phyloP scores from a whole-genome alignment of 2,797 vertebrate species.

The Aythya fuligula region DNA sequence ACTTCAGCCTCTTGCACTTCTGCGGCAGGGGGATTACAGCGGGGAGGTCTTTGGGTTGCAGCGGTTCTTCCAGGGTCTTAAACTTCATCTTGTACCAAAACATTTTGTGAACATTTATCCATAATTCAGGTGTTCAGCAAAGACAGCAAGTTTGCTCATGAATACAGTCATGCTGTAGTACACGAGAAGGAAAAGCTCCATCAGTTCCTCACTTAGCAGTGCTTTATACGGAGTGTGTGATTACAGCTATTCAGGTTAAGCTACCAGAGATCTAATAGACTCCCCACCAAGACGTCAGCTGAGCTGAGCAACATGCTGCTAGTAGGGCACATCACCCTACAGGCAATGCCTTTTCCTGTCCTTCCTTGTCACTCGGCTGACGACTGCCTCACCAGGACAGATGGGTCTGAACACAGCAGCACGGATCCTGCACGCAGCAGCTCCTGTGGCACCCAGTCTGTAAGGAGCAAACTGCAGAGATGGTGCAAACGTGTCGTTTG shows the following conservation, averaged over 20 bases:
- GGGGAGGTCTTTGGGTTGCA: background rate
- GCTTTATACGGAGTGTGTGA: too few species aligned
- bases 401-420: background rate
- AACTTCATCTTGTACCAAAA: background rate
- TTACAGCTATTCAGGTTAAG: too few species aligned
- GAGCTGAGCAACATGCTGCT: too few species aligned
- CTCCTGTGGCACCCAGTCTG: background rate
- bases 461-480: background rate
- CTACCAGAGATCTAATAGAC: too few species aligned
- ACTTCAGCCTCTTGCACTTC: background rate
- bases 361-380: background rate
- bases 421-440: background rate
- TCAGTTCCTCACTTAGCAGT: too few species aligned
- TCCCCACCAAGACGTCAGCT: too few species aligned
- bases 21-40: background rate
- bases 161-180: too few species aligned
- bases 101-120: background rate
- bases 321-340: too few species aligned
- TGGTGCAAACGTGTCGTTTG: background rate
- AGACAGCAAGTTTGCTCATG: background rate
- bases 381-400: accelerated
- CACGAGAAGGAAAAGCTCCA: too few species aligned
- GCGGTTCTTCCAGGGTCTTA: background rate
- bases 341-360: too few species aligned
- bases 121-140: background rate